phyloP scores from a whole-genome alignment of 2,113 vertebrate species.

The Todiramphus chloris region DNA sequence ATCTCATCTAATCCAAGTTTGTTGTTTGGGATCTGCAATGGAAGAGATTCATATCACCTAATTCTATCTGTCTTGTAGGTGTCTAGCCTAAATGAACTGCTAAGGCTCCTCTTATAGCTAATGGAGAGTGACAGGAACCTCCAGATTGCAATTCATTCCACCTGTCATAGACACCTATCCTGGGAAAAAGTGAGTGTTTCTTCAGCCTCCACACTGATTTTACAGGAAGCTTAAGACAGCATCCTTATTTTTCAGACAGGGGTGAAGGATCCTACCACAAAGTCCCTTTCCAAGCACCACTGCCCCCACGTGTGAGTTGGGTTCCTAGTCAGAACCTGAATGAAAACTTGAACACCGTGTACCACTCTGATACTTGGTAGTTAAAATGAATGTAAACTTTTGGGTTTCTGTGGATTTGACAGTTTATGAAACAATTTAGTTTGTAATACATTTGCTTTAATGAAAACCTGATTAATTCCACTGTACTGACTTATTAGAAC shows the following conservation, averaged over 20 bases:
- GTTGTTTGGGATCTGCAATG: slow-evolving; percentile 41
- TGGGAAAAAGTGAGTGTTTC: background rate
- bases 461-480: slow-evolving; percentile 70
- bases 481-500: slow-evolving; percentile 63
- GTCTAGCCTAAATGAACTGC: slow-evolving; percentile 22
- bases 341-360: background rate
- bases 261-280: background rate
- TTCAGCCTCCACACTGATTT: background rate
- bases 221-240: background rate
- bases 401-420: slow-evolving; percentile 41
- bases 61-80: slow-evolving; percentile 22
- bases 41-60: slow-evolving; percentile 50
- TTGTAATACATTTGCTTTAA: slow-evolving; percentile 67
- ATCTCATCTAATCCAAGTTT: slow-evolving; percentile 7
- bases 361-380: background rate
- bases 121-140: slow-evolving; percentile 18
- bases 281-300: background rate
- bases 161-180: background rate
- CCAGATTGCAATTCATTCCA: background rate
- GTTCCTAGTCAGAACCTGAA: background rate
- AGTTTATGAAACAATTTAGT: slow-evolving; percentile 70
- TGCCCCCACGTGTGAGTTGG: background rate
- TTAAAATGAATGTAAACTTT: slow-evolving; percentile 25
- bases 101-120: background rate
- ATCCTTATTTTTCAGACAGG: background rate